Conservation (phyloP, 1,140 invertebrate genomes). For the Myzus persicae region DNA sequence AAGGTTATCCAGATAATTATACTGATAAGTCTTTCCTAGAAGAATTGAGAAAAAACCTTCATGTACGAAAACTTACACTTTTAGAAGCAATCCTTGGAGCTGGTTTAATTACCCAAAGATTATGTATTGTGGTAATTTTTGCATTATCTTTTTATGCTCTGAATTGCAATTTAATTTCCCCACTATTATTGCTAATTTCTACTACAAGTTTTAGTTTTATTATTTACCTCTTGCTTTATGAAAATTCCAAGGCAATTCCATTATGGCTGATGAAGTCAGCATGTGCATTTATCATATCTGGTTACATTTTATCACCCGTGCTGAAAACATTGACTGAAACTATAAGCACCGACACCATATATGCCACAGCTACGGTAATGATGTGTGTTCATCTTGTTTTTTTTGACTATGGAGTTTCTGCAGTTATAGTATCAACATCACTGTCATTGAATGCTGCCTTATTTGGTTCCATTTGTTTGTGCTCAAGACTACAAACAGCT, state of each 20-base stretch:
- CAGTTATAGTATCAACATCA: constrained; percentile 81
- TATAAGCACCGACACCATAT: constrained; percentile 96
- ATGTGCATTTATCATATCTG: constrained; percentile 81
- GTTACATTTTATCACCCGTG: constrained; percentile 86
- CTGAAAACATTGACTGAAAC: constrained; percentile 95
- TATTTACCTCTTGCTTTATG: constrained; percentile 69
- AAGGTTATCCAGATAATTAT: constrained; percentile 89
- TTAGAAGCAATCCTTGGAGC: constrained; percentile 76
- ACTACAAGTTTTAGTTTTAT: constrained; percentile 68
- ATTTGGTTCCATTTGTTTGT: constrained; percentile 92
- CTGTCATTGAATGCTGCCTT: constrained; percentile 89
- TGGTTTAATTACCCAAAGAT: constrained; percentile 75
- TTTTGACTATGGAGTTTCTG: constrained; percentile 87
- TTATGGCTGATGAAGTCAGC: constrained; percentile 69
- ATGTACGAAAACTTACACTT: constrained; percentile 75
- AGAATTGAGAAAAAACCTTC: constrained; percentile 84
- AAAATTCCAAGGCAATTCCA: constrained; percentile 65
- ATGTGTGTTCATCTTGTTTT: constrained; percentile 88
- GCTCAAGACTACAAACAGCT: constrained; percentile 84
- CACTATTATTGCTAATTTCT: constrained; percentile 70
- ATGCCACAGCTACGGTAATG: constrained; percentile 87
- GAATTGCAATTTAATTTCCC: constrained; percentile 73
- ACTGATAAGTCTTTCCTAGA: constrained; percentile 85
- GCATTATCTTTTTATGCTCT: constrained; percentile 77
- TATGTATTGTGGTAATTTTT: constrained; percentile 80